Base-by-base conservation (phyloP, 2,797 vertebrate species). In the Benthosema pterotum region DNA sequence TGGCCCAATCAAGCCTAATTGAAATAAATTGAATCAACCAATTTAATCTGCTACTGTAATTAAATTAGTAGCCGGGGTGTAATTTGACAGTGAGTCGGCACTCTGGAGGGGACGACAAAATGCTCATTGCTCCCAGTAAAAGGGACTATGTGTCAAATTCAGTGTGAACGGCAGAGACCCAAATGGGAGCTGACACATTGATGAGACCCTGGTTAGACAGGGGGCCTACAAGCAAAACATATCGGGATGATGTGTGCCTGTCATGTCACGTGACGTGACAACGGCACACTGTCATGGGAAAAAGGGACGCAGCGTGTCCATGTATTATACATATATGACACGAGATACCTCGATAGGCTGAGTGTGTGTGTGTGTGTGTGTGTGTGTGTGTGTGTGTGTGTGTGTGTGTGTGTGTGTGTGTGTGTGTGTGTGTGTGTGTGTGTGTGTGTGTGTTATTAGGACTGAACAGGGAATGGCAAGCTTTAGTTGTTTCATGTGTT, bases 21-120 rank as follows among this genome's bases (percentile, higher is more conserved):
- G 82, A 89, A 89, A 87, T 82, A 71, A 88, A 92, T 84, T 80
- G 82, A 90, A 90, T 88, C 75, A 86, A 87, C 76, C 80, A 66
- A 87, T 89, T 89, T 87, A 82, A 87, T 85, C 75, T 84, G 72
- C 82, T 82, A 88, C 84, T 89, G 83, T 90, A 88, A 91, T 89
- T 87, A 74, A 87, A 89, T 90, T 87, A 89, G 83, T 79, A 70
- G 72, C 78, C 16, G 48, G 66, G 70, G 64, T 76, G 69, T 88
- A 88, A 90, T 88, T 90, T 83, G 83, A 90, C 83, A 75, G 85
- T 11, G 72, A 84, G 79, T 82, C 82, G 83, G 76, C 83, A 78
- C 80, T 82, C 54, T 38, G 81, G 81, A 85, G 74, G 84, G 82
- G 80, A 87, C 84, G 84, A 87, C 81, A 84, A 82, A 87, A 88